Evolutionary conservation across 2,888 invertebrate genomes (phyloP), one percentile per base, ranked within the genome.

Genomic region (Cerastis leucographa): DNA sequence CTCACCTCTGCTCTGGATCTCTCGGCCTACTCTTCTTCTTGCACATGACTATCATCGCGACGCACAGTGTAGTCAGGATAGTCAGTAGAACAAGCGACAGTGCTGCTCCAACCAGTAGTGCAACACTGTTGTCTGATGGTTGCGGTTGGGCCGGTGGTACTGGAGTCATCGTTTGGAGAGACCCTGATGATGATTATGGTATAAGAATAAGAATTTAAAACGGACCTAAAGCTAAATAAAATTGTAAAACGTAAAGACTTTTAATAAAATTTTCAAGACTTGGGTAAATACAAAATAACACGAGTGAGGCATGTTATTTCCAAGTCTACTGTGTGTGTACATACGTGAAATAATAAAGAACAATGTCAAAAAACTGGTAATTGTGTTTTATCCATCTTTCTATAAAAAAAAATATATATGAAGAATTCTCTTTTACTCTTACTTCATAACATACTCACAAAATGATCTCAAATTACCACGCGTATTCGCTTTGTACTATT

Each of bases 111-210:
- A 97, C 91, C 0, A 97, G 87, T 19, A 97, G 85, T 0, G 97
- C 95, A 2, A 96, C 93, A 67, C 96, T 93, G 85, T 96, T 96
- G 86, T 96, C 96, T 2, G 84, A 80, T 9, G 76, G 73, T 0
- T 90, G 81, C 0, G 91, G 79, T 0, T 90, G 83, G 0, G 92
- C 88, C 0, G 94, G 93, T 12, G 93, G 93, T 1, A 89, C 88
- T 9, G 95, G 95, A 0, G 96, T 96, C 94, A 96, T 94, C 0
- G 96, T 96, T 92, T 96, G 96, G 5, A 96, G 94, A 19, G 96
- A 95, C 80, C 94, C 96, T 96, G 87, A 5, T 44, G 35, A 69
- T 19, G 0, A 54, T 12, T 3, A 14, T 14, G 9, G 19, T 59
- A 59, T 9, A 9, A 0, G 29, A 29, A 59, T 19, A 19, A 59